These are phyloP conservation scores for Syrphus vitripennis DNA, from an alignment of 2,888 invertebrate species.

Conservation along the genomic window DNA sequence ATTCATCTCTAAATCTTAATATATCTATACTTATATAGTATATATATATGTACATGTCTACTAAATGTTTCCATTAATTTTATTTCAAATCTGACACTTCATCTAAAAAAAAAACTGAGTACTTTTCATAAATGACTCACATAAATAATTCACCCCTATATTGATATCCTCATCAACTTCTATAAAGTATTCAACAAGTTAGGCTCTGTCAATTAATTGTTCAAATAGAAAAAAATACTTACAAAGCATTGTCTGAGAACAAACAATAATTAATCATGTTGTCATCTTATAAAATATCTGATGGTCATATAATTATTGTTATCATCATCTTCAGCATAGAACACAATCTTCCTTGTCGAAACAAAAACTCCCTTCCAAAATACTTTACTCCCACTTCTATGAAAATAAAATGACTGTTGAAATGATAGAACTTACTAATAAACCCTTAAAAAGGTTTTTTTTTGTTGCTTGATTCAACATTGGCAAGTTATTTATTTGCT, in stretches of 20 bases:
- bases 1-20: no score
- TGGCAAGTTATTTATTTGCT: neutral
- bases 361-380: neutral
- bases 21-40: no score
- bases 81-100: neutral
- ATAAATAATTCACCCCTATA: neutral
- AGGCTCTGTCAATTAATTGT: conserved; percentile 13
- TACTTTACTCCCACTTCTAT: neutral
- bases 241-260: conserved; percentile 32
- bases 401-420: neutral
- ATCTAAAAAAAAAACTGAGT: neutral
- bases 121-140: neutral
- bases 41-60: no score
- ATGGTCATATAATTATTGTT: conserved; percentile 28
- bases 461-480: neutral
- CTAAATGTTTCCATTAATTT: neutral
- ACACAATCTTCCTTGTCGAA: neutral
- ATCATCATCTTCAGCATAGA: neutral
- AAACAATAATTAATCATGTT: conserved; percentile 60
- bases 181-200: conserved; percentile 50
- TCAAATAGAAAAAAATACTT: conserved; percentile 24
- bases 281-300: conserved; percentile 51
- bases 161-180: neutral
- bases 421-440: conserved; percentile 12
- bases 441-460: neutral